phyloP scores from a whole-genome alignment of 2,113 vertebrate species.

The Madoqua kirkii region DNA sequence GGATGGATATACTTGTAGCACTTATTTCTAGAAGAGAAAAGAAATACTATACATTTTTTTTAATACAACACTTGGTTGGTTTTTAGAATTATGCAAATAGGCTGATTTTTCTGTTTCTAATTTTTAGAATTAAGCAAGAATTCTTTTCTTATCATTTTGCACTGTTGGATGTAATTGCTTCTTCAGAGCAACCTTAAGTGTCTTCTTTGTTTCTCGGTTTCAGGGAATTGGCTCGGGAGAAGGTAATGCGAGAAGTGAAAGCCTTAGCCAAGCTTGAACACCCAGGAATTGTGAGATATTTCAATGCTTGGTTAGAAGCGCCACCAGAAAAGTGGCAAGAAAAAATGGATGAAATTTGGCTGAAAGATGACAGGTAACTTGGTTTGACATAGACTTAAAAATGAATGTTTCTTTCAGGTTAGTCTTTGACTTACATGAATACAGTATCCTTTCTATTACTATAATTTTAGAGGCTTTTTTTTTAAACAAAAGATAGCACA shows the following conservation, averaged over 20 bases:
- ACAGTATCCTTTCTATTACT: background rate
- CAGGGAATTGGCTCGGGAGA: constrained; percentile 95
- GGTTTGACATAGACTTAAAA: background rate
- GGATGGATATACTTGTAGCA: background rate
- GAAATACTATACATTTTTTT: background rate
- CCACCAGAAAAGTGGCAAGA: constrained; percentile 98
- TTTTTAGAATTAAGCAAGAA: constrained; percentile 6
- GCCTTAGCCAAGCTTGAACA: constrained; percentile 97
- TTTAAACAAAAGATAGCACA: background rate
- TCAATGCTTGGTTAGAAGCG: constrained; percentile 98
- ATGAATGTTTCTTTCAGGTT: background rate
- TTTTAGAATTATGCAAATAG: background rate
- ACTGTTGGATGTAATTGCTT: background rate
- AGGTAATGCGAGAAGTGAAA: constrained; percentile 98
- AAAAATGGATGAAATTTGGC: constrained; percentile 95
- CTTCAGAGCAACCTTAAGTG: background rate
- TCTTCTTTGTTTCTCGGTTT: background rate
- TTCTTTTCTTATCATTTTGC: background rate
- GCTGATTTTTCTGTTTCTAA: background rate
- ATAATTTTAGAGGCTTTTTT: background rate
- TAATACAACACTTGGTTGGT: background rate
- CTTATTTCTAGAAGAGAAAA: constrained; percentile 25
- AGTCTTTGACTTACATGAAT: background rate
- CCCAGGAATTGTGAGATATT: constrained; percentile 97
- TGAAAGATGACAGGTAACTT: constrained; percentile 93